Base-by-base conservation (phyloP, 1,140 invertebrate genomes). In the Cyrtorhinus lividipennis region DNA sequence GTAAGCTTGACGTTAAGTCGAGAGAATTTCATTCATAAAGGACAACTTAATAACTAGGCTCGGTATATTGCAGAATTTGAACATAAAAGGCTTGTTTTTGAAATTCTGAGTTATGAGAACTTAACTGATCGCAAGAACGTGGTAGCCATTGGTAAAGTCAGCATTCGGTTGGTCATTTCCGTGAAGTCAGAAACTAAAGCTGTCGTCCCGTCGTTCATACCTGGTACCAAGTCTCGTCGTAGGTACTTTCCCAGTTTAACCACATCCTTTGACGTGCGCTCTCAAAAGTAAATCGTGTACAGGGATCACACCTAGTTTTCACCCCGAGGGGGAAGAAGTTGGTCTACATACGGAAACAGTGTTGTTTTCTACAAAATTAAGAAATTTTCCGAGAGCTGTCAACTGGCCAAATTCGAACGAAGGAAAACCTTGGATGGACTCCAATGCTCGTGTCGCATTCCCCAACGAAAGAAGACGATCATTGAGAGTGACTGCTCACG, bases 401-500 rank as follows among this genome's bases (percentile, higher is more conserved):
- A 23, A 62, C 1, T 15, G 30, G 15, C 38, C 45, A 15, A 2
- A 48, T 0, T 18, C 2, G 22, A 56, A 22, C 24, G 26, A 18
- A 0, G 26, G 56, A 20, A 25, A 23, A 1, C 65, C 61, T 1
- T 48, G 46, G 45, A 24, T 66, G 5, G n/a, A 62, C 10, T 24
- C 30, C 18, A 18, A 63, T 22, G 61, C 53, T 22, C 20, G 62
- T 26, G 57, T 68, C 2, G 67, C 64, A 13, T 66, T 66, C 48
- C 67, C 67, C 23, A 68, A 68, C 38, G 67, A 68, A 56, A 63
- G 25, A 48, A 64, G 61, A 20, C 59, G 45, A 10, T 57, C 58
- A 2, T 60, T 59, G 5, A 24, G 27, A 8, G 24, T 27, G 12
- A 61, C 53, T 20, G 27, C 56, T 2, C n/a, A 27, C 24, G 56